phyloP scores from a whole-genome alignment of 2,113 vertebrate species.

The Paradisaea rubra region DNA sequence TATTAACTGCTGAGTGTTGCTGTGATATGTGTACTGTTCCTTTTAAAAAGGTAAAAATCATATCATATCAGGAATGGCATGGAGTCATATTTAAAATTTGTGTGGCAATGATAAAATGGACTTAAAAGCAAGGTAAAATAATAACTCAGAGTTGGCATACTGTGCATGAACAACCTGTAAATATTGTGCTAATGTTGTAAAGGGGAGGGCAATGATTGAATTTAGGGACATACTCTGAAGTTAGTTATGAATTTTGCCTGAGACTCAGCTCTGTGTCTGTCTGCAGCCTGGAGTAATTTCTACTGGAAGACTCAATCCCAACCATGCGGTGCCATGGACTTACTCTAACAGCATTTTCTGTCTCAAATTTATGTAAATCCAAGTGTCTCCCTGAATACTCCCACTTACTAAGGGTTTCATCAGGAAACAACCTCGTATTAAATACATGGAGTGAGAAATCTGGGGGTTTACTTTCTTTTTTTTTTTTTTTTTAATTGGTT shows the following conservation, averaged over 20 bases:
- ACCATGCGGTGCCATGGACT: not conserved
- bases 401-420: conserved; percentile 2
- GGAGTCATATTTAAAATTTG: not conserved
- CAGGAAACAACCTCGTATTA: conserved; percentile 3
- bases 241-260: not conserved
- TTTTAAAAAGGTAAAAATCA: not conserved
- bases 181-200: not conserved
- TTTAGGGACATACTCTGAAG: not conserved
- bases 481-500: not conserved
- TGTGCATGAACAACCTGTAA: not conserved
- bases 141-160: not conserved
- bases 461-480: not conserved
- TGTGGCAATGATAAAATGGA: not conserved
- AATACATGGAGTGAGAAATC: not conserved
- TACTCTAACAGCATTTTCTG: not conserved
- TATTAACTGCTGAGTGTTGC: not conserved
- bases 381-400: not conserved
- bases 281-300: not conserved
- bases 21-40: not conserved
- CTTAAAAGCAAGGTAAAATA: not conserved
- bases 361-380: conserved; percentile 26
- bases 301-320: not conserved
- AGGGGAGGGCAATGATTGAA: not conserved
- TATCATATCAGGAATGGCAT: not conserved
- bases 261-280: not conserved